Conservation (phyloP, 2,888 invertebrate species). For the Drosophila helvetica region DNA sequence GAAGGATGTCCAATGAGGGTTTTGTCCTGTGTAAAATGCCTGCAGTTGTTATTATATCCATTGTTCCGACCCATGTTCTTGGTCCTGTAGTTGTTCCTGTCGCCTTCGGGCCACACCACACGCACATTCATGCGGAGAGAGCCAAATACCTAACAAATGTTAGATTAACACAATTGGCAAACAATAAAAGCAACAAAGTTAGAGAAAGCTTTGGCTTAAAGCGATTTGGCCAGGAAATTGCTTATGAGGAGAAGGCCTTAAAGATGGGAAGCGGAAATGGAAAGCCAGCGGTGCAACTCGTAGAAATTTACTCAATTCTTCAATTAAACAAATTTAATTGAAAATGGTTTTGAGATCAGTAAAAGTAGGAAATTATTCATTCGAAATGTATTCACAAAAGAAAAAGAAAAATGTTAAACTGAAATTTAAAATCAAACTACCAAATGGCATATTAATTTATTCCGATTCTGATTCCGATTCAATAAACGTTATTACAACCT, state of each 20-base stretch:
- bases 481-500: conserved; percentile 38
- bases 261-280: background rate
- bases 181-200: conserved; percentile 72
- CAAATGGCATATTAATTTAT: background rate
- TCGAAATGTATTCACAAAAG: background rate
- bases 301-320: too few relatives aligned
- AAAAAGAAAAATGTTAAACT: background rate
- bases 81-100: conserved; percentile 38
- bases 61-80: conserved; percentile 33
- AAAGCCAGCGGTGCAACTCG: background rate
- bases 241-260: conserved; percentile 6
- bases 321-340: background rate
- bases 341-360: too few relatives aligned
- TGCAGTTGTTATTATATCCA: conserved; percentile 42
- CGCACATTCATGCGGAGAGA: conserved; percentile 4
- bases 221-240: conserved; percentile 39
- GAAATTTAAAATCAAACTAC: background rate
- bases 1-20: conserved; percentile 22
- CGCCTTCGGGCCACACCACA: conserved; percentile 35
- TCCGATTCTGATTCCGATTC: background rate
- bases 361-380: too few relatives aligned
- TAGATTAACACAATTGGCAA: conserved; percentile 79
- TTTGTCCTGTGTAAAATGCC: conserved; percentile 42
- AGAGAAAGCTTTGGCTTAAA: conserved; percentile 47
- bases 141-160: conserved; percentile 55